These are phyloP conservation scores for Lithobates sylvaticus DNA, from an alignment of 2,797 vertebrate genomes.

Conservation along the genomic window DNA sequence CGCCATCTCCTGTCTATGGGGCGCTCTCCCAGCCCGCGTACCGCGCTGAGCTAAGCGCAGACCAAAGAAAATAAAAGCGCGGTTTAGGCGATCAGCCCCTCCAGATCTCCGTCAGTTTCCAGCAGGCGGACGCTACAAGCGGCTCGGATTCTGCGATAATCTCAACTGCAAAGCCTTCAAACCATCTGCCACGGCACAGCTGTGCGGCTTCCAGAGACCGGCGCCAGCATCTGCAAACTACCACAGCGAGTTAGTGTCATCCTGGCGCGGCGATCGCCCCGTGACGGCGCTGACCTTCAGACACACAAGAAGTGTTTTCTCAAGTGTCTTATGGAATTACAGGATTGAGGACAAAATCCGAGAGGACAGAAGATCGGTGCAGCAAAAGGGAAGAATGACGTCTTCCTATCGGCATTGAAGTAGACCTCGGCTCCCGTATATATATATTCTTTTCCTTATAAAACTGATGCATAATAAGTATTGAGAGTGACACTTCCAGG, in stretches of 20 bases:
- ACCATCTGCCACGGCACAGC: slow-evolving; percentile 22
- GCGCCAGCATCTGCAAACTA: slow-evolving; percentile 38
- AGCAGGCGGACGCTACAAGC: slow-evolving; percentile 7
- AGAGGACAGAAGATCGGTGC: neutral
- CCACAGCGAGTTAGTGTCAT: slow-evolving; percentile 45
- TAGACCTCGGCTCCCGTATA: too few species aligned
- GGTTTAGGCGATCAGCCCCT: neutral
- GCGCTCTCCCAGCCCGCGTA: too few species aligned
- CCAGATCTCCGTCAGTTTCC: neutral
- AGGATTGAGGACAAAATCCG: neutral
- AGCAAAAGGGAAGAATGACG: neutral
- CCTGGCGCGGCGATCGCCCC: slow-evolving; percentile 27
- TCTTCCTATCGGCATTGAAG: too few species aligned
- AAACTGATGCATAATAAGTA: too few species aligned
- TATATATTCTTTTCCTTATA: too few species aligned
- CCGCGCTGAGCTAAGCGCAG: too few species aligned
- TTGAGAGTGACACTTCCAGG: too few species aligned
- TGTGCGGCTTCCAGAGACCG: slow-evolving; percentile 6
- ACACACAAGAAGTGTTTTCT: slow-evolving; percentile 22
- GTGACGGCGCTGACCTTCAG: slow-evolving; percentile 39
- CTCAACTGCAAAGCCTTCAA: neutral
- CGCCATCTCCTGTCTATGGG: too few species aligned
- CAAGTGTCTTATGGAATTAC: slow-evolving; percentile 11
- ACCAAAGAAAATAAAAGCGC: neutral
- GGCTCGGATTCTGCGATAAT: neutral